Conservation (phyloP, 2,888 invertebrate species). For the Tetanocera ferruginea region DNA sequence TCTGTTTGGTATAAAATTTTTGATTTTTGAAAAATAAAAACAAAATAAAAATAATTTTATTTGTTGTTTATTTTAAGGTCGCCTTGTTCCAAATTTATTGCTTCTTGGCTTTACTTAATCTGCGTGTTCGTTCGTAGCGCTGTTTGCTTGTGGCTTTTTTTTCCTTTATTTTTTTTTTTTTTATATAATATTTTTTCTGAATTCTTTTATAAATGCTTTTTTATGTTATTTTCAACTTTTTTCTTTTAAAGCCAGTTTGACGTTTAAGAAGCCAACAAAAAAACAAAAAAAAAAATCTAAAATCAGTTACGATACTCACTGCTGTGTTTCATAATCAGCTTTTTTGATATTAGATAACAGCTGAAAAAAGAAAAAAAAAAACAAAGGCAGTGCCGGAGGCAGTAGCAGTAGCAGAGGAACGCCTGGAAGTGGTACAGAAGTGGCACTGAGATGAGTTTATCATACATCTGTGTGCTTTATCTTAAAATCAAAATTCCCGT, state of each 20-base stretch:
- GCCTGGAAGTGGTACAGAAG: no score
- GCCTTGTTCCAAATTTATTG: slow-evolving; percentile 27
- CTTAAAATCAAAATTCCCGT: no score
- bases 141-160: neutral
- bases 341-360: slow-evolving; percentile 17
- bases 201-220: neutral
- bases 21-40: neutral
- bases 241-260: neutral
- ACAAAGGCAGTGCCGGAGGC: neutral
- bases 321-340: slow-evolving; percentile 13
- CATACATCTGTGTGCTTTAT: no score
- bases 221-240: neutral
- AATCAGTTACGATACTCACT: neutral
- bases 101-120: slow-evolving; percentile 2
- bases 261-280: no score
- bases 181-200: neutral
- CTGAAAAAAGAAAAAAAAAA: neutral
- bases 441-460: no score
- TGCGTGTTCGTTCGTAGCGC: neutral
- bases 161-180: neutral
- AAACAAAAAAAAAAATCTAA: neutral
- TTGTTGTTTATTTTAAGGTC: slow-evolving; percentile 19
- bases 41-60: neutral
- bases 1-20: neutral
- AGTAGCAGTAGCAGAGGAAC: no score